Base-by-base conservation (phyloP, 2,888 invertebrate species). In the Uropetala carovei region DNA sequence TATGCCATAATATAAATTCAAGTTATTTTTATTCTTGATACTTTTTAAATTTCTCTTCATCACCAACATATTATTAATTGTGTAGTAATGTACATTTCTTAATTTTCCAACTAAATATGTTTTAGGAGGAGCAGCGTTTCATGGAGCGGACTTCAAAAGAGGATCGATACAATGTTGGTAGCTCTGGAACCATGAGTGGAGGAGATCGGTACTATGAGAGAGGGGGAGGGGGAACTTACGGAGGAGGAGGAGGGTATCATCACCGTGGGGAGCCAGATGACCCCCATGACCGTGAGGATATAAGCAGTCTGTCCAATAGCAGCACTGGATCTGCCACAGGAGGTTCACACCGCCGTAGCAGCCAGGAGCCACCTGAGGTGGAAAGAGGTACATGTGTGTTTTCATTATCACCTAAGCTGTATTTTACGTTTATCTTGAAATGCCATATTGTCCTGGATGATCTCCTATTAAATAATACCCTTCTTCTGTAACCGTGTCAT, bases 331-430 rank as follows among this genome's bases (percentile, higher is more conserved):
- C 92, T 27, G 92, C 91, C 60, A 89, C 89, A 10, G 89, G 89
- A 89, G 89, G 64, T 92, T 95, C 95, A n/a, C 93, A 95, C 94
- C 95, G 96, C 93, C 96, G 96, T 9, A 89, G 89, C 93, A 96
- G 95, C 94, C 96, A 96, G 94, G 96, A 96, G 94, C 94, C 96
- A 92, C 94, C 95, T 94, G 96, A 96, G 94, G 95, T 96, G 94
- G 96, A 96, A 94, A 96, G 97, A 94, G 94, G 94, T 93, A 22
- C 4, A 13, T 10, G 7, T 5, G 7, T 16, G 18, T 16, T 18
- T 16, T 60, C 60, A 43, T 3, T 43, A 43, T 43, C 5, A 43
- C 43, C 43, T 43, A 43, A 43, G 43, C 43, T 43, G 43, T 43
- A n/a, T n/a, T n/a, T n/a, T n/a, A n/a, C n/a, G n/a, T n/a, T n/a